Base-by-base conservation (phyloP, 2,797 vertebrate genomes). In the Xyrichtys novacula region DNA sequence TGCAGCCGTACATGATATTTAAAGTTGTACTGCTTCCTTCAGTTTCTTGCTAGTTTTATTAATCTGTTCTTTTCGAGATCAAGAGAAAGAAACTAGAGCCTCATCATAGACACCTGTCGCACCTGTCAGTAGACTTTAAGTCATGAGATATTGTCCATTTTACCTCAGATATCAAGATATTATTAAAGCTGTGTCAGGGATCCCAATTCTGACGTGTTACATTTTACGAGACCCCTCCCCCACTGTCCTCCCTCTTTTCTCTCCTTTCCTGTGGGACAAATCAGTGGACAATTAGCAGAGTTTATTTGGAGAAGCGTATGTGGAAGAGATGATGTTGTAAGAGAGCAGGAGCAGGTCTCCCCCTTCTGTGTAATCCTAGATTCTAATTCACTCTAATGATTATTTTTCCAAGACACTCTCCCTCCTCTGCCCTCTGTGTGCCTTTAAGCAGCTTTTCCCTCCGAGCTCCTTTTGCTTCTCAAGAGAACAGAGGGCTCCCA, bases 341-440 rank as follows among this genome's bases (percentile, higher is more conserved):
- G 68, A 80, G 80, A 78, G 71, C 70, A 79, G 56, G 76, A 80
- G 80, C 63, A 57, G 42, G 48, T 76, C 78, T 74, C 68, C 59
- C 68, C 53, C 62, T 56, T 42, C 66, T 11, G 44, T 75, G 85
- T 91, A 92, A 90, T 89, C 81, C 81, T 90, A 88, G 87, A 91
- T 88, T 87, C 87, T 89, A 91, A 91, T 93, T 91, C 86, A 89
- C 62, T 69, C 85, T 92, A 91, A 93, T 91, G 89, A 90, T 91
- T 90, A 88, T 89, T 91, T 91, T 89, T 92, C 85, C 86, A 82
- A 78, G 85, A 82, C 74, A 36, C 64, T 77, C 78, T 80, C 76
- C 49, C 83, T 85, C 44, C 70, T 70, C 76, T 81, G 70, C 70
- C 74, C 77, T 81, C 69, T 71, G 69, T 82, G 82, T 55, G 74